A percentile compares a stretch with the other conserved stretches of the same genome.
phyloP scores from a whole-genome alignment of 1,140 invertebrate genomes.

The Hetaerina americana region DNA sequence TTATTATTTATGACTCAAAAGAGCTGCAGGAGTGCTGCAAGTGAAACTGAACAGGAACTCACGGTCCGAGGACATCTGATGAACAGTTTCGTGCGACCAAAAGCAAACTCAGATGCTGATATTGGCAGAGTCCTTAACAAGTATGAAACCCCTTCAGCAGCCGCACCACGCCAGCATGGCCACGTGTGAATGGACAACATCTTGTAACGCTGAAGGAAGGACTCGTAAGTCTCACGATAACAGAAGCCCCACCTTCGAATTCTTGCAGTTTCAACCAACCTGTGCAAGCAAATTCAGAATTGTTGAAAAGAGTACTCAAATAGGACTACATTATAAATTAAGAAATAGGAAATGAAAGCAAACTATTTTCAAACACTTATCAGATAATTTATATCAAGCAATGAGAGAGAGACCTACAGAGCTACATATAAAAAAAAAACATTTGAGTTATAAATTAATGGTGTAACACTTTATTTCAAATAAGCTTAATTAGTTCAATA shows the following conservation, averaged over 20 bases:
- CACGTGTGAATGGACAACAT: conserved; percentile 56
- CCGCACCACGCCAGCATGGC: conserved; percentile 48
- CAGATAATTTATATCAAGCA: too few relatives aligned
- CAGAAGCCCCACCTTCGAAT: conserved; percentile 52
- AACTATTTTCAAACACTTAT: not conserved
- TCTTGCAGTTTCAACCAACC: conserved; percentile 51
- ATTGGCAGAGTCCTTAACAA: conserved; percentile 54
- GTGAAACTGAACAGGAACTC: conserved; percentile 15
- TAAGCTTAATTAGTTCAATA: too few relatives aligned
- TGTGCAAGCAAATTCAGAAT: conserved; percentile 19
- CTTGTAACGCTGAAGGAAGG: conserved; percentile 59
- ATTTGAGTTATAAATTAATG: too few relatives aligned
- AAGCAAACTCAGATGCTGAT: conserved; percentile 58
- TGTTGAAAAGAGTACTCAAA: conserved; percentile 10
- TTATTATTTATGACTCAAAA: conserved; percentile 6
- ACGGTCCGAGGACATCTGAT: conserved; percentile 60
- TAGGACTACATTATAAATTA: conserved; percentile 21
- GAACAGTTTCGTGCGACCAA: conserved; percentile 58
- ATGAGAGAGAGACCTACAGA: too few relatives aligned
- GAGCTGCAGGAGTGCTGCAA: not conserved
- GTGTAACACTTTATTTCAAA: too few relatives aligned
- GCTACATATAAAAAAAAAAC: too few relatives aligned
- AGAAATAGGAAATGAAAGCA: conserved; percentile 14
- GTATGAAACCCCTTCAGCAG: conserved; percentile 49
- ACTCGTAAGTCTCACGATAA: conserved; percentile 44